These are phyloP conservation scores for Phylloscopus collybita DNA, from an alignment of 2,797 vertebrate species.

Conservation along the genomic window DNA sequence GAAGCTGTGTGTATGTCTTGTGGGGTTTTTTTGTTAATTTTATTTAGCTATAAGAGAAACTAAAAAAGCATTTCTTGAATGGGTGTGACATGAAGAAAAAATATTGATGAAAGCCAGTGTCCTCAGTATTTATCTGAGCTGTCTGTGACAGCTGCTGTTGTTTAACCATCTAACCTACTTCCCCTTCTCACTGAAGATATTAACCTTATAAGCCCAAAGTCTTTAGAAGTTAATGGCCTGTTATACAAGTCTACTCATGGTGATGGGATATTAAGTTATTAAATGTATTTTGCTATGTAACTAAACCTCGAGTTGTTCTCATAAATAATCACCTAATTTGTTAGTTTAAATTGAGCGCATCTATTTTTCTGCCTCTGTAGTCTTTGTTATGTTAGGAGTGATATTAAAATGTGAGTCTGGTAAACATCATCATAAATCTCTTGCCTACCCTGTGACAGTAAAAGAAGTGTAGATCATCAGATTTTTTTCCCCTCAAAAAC, in stretches of 20 bases:
- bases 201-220: conserved; percentile 68
- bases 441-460: background rate
- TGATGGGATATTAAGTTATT: conserved; percentile 73
- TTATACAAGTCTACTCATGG: conserved; percentile 67
- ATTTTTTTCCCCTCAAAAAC: background rate
- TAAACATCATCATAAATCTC: conserved; percentile 45
- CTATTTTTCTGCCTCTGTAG: conserved; percentile 28
- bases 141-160: conserved; percentile 1
- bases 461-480: background rate
- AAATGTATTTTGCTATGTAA: conserved; percentile 66
- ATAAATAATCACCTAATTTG: conserved; percentile 56
- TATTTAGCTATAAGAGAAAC: background rate
- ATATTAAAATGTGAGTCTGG: background rate
- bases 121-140: background rate
- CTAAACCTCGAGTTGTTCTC: conserved; percentile 48
- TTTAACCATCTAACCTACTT: conserved; percentile 52
- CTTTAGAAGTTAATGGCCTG: conserved; percentile 74
- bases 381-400: background rate
- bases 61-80: background rate
- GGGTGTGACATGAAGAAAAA: background rate
- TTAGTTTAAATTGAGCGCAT: conserved; percentile 59
- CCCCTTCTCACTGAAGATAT: conserved; percentile 10
- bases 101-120: background rate
- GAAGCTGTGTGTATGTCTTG: background rate
- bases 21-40: background rate